Evolutionary conservation across 2,113 vertebrate genomes (phyloP), one percentile per base, ranked within the genome.

Genomic region (Catharus fuscescens): DNA sequence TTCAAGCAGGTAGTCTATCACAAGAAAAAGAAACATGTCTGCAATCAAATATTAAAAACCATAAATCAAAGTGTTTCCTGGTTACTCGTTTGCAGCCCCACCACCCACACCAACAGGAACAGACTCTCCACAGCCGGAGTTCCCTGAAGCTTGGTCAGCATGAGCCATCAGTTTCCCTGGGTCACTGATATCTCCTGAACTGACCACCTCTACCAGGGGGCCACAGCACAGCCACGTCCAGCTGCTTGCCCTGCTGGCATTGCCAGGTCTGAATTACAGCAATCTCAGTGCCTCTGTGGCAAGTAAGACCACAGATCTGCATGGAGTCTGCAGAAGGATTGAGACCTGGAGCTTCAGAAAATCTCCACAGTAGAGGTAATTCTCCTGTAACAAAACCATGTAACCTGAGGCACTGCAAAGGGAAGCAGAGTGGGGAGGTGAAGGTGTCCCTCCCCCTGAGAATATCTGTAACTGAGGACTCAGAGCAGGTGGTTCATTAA

Each of bases 151-250:
- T 44, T 32, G 21, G 31, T 54, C 72, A 86, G 18, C 54, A 50
- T 0, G 0, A 74, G 45, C 10, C 6, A 70, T 17, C 7, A 1
- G n/a, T 73, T 70, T 62, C 56, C 25, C 14, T 57, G 62, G 36
- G 34, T 40, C 32, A 62, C 47, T 0, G 2, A 32, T 40, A 40
- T 34, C 14, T 71, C 34, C 36, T 59, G 44, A 71, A 45, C 7
- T 18, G 40, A 71, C 8, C 70, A 54, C 7, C 18, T 52, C 65
- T 11, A 10, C 24, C 12, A 3, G 20, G 31, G 50, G 36, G 13
- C 19, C 25, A 42, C 80, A 56, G 57, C 0, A 20, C 31, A 82
- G 79, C 13, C 42, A 29, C 0, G 0, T 23, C 18, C 45, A 70
- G 25, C 29, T 47, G 38, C 8, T 25, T 6, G 1, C 1, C 24